These are phyloP conservation scores for Euphysa ruthae DNA, from an alignment of 30 jellyfish, hydroid and myxozoan genomes.

Conservation along the genomic window DNA sequence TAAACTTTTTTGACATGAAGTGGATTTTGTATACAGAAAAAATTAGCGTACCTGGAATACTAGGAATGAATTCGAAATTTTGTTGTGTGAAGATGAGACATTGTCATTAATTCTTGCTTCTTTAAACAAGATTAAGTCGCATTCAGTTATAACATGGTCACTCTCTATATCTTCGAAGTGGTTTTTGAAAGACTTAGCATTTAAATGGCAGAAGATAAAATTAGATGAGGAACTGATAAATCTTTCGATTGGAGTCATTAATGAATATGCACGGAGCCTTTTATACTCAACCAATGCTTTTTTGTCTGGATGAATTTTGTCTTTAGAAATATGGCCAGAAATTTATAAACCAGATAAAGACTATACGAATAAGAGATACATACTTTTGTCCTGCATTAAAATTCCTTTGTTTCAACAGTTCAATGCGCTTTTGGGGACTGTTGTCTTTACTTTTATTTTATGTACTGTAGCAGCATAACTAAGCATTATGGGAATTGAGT, in stretches of 20 bases:
- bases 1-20: neutral
- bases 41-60: neutral
- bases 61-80: neutral
- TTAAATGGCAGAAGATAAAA: neutral
- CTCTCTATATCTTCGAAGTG: neutral
- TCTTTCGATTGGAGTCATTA: too few relatives aligned
- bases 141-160: too few relatives aligned
- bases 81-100: too few relatives aligned
- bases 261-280: too few relatives aligned
- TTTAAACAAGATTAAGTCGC: too few relatives aligned
- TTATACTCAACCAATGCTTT: too few relatives aligned
- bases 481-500: too few relatives aligned
- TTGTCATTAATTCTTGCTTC: too few relatives aligned
- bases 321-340: neutral
- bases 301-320: neutral
- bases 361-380: slow-evolving; percentile 2
- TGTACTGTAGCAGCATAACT: slow-evolving; percentile 16
- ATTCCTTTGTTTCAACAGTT: neutral
- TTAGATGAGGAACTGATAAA: too few relatives aligned
- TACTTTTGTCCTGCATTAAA: slow-evolving; percentile 14
- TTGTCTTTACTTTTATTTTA: slow-evolving; percentile 10
- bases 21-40: neutral
- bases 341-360: slow-evolving; percentile 1
- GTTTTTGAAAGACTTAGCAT: slow-evolving; percentile 3
- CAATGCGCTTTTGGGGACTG: neutral